Evolutionary conservation across 2,888 invertebrate genomes (phyloP), one percentile per base, ranked within the genome.

Genomic region (Erebia palarica): DNA sequence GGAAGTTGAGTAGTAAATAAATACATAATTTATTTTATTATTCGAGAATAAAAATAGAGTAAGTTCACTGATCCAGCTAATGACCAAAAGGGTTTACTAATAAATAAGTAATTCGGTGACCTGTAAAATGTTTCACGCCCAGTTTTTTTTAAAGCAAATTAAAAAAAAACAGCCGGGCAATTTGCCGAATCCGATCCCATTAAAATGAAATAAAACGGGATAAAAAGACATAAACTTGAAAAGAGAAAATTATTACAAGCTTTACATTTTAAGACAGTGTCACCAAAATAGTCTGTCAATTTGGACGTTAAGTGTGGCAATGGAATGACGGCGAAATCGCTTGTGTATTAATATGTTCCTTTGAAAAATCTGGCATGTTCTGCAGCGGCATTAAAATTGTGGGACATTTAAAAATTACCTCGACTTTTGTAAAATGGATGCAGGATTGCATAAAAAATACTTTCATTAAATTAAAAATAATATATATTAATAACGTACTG

Each of bases 161-260:
- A 47, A 21, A 61, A 21, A 4, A 18, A 14, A 47, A 47, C 18
- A 47, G 10, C n/a, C 18, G 13, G 59, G 64, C 27, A 27, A 69
- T 59, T 65, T 69, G 65, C 69, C 69, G 65, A 59, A 69, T 51
- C 7, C 47, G 14, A 51, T 69, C 13, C 47, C 58, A 53, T 65
- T 69, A 51, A 65, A 42, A 65, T 64, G 51, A 65, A 44, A 14
- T 42, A 44, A 55, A 69, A 51, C 16, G 51, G 58, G 59, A 51
- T 65, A 42, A 58, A 69, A 51, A 51, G 53, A 51, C 59, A 59
- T 16, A 58, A 16, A 65, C 58, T 44, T 49, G 49, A 59, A 69
- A 69, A 44, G 59, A 65, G 18, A 65, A 36, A 65, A 51, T 69
- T 59, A 64, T 64, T 18, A 59, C 42, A 14, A 51, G n/a, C 65